Percentiles rank a stretch among this genome's conserved stretches.
phyloP scores from a whole-genome alignment of 2,888 invertebrate genomes.

The Subacronicta megacephala region DNA sequence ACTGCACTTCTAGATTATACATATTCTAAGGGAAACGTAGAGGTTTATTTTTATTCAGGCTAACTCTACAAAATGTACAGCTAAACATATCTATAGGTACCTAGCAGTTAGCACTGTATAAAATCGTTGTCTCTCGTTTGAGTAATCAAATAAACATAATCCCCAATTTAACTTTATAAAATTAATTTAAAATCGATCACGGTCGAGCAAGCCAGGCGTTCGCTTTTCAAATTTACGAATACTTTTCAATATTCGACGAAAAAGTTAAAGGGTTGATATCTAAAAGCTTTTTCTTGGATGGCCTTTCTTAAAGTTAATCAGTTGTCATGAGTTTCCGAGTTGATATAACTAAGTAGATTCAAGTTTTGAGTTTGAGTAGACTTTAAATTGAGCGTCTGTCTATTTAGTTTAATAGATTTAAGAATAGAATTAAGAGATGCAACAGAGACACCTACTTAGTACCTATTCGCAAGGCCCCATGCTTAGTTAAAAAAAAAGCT shows the following conservation, averaged over 20 bases:
- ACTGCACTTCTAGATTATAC: too few relatives aligned
- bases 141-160: conserved; percentile 83
- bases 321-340: conserved; percentile 50
- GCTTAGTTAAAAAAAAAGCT: too few relatives aligned
- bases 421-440: too few relatives aligned
- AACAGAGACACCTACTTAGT: too few relatives aligned
- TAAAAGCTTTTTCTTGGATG: conserved; percentile 66
- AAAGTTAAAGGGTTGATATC: conserved; percentile 79
- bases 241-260: conserved; percentile 72
- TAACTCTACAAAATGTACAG: too few relatives aligned
- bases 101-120: not conserved
- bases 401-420: too few relatives aligned
- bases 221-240: conserved; percentile 67
- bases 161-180: conserved; percentile 88
- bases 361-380: conserved; percentile 3
- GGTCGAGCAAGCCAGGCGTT: conserved; percentile 77
- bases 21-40: too few relatives aligned
- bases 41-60: too few relatives aligned
- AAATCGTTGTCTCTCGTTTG: conserved; percentile 54
- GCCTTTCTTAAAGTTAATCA: conserved; percentile 70
- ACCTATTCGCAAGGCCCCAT: too few relatives aligned
- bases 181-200: conserved; percentile 87
- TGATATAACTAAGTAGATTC: conserved; percentile 16
- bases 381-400: conserved; percentile 2
- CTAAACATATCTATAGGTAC: too few relatives aligned